Conservation (phyloP, 2,888 invertebrate genomes). For the Marasmarcha lunaedactyla region DNA sequence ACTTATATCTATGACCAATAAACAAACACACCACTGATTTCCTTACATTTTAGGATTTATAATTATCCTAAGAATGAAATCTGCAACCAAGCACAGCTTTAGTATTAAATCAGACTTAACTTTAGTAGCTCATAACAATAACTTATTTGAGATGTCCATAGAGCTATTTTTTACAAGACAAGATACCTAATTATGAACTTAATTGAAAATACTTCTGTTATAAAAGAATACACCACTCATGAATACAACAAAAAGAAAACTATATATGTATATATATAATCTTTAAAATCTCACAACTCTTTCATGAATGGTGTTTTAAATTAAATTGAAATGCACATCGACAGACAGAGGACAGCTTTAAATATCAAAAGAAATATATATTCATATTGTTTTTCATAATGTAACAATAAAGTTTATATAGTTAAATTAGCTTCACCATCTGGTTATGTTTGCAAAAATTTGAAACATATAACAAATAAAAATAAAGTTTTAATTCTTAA, state of each 20-base stretch:
- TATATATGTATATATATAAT: not conserved
- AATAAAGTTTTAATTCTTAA: not conserved
- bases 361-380: too few species aligned
- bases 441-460: not conserved
- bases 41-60: not conserved
- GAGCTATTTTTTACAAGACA: conserved; percentile 16
- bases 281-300: not conserved
- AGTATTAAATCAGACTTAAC: conserved; percentile 55
- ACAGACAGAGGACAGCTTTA: too few species aligned
- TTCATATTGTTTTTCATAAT: too few species aligned
- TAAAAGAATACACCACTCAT: conserved; percentile 17
- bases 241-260: not conserved
- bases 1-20: conserved; percentile 37
- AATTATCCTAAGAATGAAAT: not conserved
- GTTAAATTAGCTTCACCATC: not conserved
- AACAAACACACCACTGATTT: conserved; percentile 27
- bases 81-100: conserved; percentile 28
- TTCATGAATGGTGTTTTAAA: not conserved
- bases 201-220: conserved; percentile 41
- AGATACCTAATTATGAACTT: conserved; percentile 33
- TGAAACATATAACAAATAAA: not conserved
- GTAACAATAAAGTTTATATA: not conserved
- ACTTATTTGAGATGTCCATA: conserved; percentile 14
- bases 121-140: conserved; percentile 24
- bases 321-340: not conserved